Conservation (phyloP, 2,888 invertebrate species). For the Ceratothoa steindachneri region DNA sequence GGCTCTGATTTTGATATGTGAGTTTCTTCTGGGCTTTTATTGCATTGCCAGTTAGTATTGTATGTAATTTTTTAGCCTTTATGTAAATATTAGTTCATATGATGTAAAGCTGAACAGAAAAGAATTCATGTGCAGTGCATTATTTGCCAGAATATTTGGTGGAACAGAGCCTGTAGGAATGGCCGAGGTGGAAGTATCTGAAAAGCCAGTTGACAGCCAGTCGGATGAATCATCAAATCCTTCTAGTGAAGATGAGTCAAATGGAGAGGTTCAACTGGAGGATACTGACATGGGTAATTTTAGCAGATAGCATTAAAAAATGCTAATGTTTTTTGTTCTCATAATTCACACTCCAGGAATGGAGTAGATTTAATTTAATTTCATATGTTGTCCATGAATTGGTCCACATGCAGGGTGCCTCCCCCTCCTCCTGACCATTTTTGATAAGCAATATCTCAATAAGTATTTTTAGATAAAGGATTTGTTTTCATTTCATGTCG, state of each 20-base stretch:
- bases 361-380: too few relatives aligned
- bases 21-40: conserved; percentile 7
- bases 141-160: conserved; percentile 38
- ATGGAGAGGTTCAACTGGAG: background rate
- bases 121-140: conserved; percentile 27
- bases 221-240: background rate
- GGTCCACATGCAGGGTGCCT: too few relatives aligned
- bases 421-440: too few relatives aligned
- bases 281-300: background rate
- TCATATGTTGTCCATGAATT: too few relatives aligned
- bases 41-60: background rate
- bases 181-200: background rate
- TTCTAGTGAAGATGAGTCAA: background rate
- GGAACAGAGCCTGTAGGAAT: conserved; percentile 24
- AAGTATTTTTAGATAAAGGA: too few relatives aligned
- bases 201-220: conserved; percentile 14
- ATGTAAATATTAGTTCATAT: background rate
- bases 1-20: conserved; percentile 35
- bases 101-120: background rate
- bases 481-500: too few relatives aligned
- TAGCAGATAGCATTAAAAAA: too few relatives aligned
- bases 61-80: background rate
- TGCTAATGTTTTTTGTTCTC: too few relatives aligned
- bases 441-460: too few relatives aligned
- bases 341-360: too few relatives aligned